Evolutionary conservation across 1,140 invertebrate genomes (phyloP).

Genomic region (Bathynomus jamesi): DNA sequence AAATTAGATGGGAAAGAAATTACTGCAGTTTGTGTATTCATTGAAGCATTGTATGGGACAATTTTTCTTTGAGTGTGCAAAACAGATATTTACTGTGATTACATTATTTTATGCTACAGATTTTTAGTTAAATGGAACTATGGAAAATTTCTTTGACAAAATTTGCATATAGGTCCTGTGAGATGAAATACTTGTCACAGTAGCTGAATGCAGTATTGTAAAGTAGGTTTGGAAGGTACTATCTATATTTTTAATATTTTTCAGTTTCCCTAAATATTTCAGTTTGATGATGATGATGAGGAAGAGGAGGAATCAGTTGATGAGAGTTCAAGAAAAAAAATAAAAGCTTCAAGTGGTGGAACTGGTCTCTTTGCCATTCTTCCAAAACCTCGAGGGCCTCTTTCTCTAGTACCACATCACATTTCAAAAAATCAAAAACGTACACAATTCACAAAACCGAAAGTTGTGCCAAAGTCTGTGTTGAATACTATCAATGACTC

Average conservation of each 20-base stretch:
- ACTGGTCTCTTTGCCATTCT: conserved; percentile 35
- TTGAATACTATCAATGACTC: conserved; percentile 1
- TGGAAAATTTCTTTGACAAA: background rate
- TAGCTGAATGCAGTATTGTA: background rate
- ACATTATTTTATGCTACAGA: background rate
- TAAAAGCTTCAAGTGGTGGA: conserved; percentile 21
- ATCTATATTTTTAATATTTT: background rate
- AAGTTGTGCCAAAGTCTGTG: background rate
- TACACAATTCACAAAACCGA: background rate
- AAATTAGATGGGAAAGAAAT: too few species aligned
- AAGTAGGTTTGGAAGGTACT: background rate
- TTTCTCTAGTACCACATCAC: conserved; percentile 28
- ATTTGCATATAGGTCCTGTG: background rate
- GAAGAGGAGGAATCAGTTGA: conserved; percentile 20
- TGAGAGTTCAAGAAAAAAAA: conserved; percentile 10
- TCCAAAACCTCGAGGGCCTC: conserved; percentile 27
- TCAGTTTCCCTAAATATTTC: conserved; percentile 1
- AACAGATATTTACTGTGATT: background rate
- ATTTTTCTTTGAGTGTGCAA: too few species aligned
- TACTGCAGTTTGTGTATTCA: too few species aligned
- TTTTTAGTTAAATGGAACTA: background rate
- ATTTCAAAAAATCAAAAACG: conserved; percentile 22
- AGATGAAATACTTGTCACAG: background rate
- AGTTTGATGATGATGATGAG: conserved; percentile 34
- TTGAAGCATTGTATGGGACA: too few species aligned